Conservation (phyloP, 2,888 invertebrate genomes). For the Tenthredo notha region DNA sequence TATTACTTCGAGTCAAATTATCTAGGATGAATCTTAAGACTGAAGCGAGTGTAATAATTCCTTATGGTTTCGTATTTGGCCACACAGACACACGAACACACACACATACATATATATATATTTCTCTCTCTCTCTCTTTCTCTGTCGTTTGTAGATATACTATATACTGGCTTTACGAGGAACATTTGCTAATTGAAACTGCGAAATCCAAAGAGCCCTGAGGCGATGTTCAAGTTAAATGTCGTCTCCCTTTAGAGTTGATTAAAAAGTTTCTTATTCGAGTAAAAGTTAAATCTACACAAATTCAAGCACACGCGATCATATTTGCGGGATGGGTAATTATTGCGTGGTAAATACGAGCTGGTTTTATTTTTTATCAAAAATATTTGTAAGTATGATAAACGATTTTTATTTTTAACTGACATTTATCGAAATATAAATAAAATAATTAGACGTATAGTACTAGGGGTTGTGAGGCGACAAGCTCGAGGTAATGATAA, state of each 20-base stretch:
- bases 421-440: background rate
- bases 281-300: too few species aligned
- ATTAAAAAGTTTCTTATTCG: constrained; percentile 12
- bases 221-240: background rate
- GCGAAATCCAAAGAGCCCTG: constrained; percentile 13
- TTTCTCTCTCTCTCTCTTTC: too few species aligned
- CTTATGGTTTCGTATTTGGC: background rate
- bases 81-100: too few species aligned
- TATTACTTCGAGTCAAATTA: background rate
- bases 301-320: too few species aligned
- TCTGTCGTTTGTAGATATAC: background rate
- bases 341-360: background rate
- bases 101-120: background rate
- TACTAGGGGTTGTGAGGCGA: background rate
- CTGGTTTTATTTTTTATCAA: background rate
- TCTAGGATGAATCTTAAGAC: background rate
- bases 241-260: background rate
- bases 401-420: background rate
- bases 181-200: constrained; percentile 29
- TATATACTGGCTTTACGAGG: background rate
- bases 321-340: background rate
- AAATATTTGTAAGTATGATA: background rate
- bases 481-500: background rate
- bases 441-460: background rate
- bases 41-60: background rate